Conservation (phyloP, 2,888 invertebrate genomes). For the Phaonia tiefii region DNA sequence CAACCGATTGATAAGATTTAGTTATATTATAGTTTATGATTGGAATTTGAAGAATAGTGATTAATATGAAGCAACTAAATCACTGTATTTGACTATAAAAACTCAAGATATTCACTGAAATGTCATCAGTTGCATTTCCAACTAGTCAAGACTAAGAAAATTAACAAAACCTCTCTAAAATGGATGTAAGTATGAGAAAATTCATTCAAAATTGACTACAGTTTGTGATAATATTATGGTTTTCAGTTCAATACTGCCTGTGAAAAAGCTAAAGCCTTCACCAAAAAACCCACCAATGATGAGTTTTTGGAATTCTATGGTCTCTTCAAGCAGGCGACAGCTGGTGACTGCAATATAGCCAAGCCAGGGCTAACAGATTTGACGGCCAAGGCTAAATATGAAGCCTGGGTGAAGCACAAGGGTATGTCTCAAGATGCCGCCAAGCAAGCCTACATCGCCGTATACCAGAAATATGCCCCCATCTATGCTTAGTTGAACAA, state of each 20-base stretch:
- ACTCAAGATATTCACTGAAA: background rate
- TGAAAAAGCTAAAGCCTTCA: constrained; percentile 88
- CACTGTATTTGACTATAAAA: constrained; percentile 30
- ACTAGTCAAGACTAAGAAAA: constrained; percentile 7
- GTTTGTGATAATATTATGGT: no score
- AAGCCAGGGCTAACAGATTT: constrained; percentile 93
- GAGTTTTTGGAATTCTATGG: constrained; percentile 92
- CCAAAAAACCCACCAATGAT: constrained; percentile 87
- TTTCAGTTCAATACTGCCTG: constrained; percentile 87
- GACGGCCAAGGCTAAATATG: constrained; percentile 95
- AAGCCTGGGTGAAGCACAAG: constrained; percentile 92
- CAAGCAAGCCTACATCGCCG: constrained; percentile 89
- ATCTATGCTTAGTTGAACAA: constrained; percentile 80
- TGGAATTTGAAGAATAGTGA: background rate
- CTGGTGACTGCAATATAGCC: constrained; percentile 90
- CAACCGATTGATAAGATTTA: constrained; percentile 31
- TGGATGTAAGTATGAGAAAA: constrained; percentile 70
- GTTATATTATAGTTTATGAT: constrained; percentile 10
- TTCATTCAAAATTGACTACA: background rate
- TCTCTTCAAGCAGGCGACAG: constrained; percentile 90
- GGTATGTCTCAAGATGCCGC: constrained; percentile 89
- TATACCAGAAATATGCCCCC: constrained; percentile 83
- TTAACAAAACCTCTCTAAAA: constrained; percentile 41
- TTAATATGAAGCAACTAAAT: no score
- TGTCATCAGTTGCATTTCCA: constrained; percentile 25